Evolutionary conservation across 1,140 invertebrate genomes (phyloP), one percentile per base, ranked within the genome.

Genomic region (Patella vulgata): DNA sequence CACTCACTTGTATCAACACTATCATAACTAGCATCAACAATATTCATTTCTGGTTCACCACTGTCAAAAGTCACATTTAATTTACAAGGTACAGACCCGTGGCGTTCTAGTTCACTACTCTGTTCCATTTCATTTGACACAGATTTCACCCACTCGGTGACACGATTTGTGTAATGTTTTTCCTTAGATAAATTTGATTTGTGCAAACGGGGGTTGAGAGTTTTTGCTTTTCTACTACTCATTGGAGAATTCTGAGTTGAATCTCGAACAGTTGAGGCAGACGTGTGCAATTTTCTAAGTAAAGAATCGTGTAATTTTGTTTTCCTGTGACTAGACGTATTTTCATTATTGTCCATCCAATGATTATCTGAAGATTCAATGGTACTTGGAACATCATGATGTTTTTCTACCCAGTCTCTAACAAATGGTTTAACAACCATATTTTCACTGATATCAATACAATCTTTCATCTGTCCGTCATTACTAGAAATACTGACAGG

Each of bases 91-190:
- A 71, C 59, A n/a, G 61, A 30, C 23, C 21, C 27, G 30, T n/a
- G 17, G 43, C 6, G 19, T 44, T 44, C 43, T 4, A 17, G 43
- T 9, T 17, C 43, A n/a, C n/a, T n/a, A 36, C 14, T 14, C 5
- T 36, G 5, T 36, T 36, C 6, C 5, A 8, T 36, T 36, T 36
- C 66, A 19, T 62, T 44, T 17, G 71, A 66, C 36, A 82, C 76
- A 30, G 75, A 80, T 53, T 78, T 73, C 30, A 82, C 69, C 81
- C 81, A 82, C 52, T 79, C 78, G n/a, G 73, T 74, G 5, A 80
- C 78, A 31, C 81, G 63, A 33, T 72, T 74, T 27, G 73, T 74
- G 9, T 75, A 71, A 50, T 66, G 70, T 23, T 68, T 53, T 31
- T 70, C 58, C 1, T 58, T 53, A 9, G 76, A 74, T 11, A 75